Conservation (phyloP, 2,888 invertebrate species). For the Cancer borealis region DNA sequence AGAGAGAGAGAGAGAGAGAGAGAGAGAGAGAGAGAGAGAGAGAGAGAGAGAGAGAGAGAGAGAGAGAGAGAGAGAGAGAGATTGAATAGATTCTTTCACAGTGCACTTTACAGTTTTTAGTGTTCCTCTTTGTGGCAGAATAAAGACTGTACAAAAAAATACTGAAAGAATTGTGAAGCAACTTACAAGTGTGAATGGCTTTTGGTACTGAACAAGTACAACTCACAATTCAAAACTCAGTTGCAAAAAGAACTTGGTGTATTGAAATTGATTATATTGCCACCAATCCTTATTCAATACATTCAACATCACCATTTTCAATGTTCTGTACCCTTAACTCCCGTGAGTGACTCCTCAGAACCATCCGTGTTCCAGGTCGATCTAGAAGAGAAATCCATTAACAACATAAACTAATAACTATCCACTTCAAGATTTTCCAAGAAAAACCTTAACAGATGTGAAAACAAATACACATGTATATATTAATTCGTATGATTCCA, state of each 20-base stretch:
- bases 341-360: not conserved
- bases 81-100: not conserved
- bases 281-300: not conserved
- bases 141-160: not conserved
- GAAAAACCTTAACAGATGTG: not conserved
- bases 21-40: not conserved
- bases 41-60: not conserved
- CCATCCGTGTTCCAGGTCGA: not conserved
- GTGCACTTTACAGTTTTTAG: not conserved
- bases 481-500: not conserved
- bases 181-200: not conserved
- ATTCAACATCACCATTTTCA: no score
- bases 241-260: no score
- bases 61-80: not conserved
- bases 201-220: not conserved
- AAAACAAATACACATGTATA: not conserved
- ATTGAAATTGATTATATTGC: no score
- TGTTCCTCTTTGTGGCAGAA: no score
- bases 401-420: not conserved
- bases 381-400: not conserved
- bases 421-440: not conserved
- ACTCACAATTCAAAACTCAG: not conserved
- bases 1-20: not conserved
- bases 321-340: no score
- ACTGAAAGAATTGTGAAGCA: not conserved